A percentile compares a stretch with the other conserved stretches of the same genome.
phyloP scores from a whole-genome alignment of 2,888 invertebrate species.

The Polydrusus tereticollis region DNA sequence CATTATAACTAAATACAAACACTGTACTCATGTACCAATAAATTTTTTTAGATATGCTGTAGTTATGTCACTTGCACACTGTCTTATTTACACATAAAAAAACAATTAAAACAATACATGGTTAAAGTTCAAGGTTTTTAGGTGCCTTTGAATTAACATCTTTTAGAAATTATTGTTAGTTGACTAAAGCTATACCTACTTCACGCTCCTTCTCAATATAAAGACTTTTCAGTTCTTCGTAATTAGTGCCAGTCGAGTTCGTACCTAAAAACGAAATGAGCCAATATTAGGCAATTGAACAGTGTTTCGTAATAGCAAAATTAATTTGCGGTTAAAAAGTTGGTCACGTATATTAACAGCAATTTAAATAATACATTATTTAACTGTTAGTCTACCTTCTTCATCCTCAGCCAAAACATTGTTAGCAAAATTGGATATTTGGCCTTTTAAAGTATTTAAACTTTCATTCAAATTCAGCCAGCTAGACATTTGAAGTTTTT shows the following conservation, averaged over 20 bases:
- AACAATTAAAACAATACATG: conserved; percentile 9
- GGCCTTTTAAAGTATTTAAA: conserved; percentile 83
- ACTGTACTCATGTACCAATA: not conserved
- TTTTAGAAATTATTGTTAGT: not conserved
- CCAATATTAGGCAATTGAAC: not conserved
- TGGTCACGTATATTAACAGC: conserved; percentile 22
- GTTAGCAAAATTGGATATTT: conserved; percentile 88
- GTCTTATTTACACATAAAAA: not conserved
- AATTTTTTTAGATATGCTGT: not conserved
- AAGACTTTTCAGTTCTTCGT: conserved; percentile 71
- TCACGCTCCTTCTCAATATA: conserved; percentile 74
- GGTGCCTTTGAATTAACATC: not conserved
- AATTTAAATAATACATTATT: conserved; percentile 9
- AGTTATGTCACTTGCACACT: not conserved
- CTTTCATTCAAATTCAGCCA: conserved; percentile 78
- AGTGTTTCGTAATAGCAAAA: not conserved
- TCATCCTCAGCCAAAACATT: conserved; percentile 84
- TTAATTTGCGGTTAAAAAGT: not conserved
- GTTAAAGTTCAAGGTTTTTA: conserved; percentile 27
- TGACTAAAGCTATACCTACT: conserved; percentile 66
- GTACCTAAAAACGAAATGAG: conserved; percentile 52
- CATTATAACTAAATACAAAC: conserved; percentile 13
- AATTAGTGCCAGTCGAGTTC: conserved; percentile 62
- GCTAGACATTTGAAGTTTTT: conserved; percentile 65
- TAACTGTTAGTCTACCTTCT: conserved; percentile 59